A percentile compares a stretch with the other conserved stretches of the same genome.
phyloP scores from a whole-genome alignment of 2,888 invertebrate genomes.

The Ernsta delagoae region DNA sequence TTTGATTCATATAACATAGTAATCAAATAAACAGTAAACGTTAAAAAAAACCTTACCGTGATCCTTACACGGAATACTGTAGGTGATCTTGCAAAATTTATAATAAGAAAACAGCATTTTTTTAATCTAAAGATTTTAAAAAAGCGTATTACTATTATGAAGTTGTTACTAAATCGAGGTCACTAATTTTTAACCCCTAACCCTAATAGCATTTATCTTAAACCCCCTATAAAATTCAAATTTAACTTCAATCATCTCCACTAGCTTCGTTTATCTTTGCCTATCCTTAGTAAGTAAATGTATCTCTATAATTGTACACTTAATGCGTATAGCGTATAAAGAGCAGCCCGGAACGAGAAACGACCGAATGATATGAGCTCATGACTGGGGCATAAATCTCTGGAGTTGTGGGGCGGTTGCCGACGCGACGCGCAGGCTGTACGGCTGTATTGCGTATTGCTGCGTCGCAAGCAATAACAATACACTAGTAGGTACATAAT shows the following conservation, averaged over 20 bases:
- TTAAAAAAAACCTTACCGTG: too few species aligned
- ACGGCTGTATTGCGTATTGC: constrained; percentile 4
- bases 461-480: constrained; percentile 16
- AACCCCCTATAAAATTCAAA: background rate
- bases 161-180: too few species aligned
- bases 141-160: too few species aligned
- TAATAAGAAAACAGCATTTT: too few species aligned
- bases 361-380: constrained; percentile 28
- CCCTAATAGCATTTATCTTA: too few species aligned
- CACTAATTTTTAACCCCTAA: too few species aligned
- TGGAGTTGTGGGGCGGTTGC: constrained; percentile 10
- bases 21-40: too few species aligned
- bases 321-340: background rate
- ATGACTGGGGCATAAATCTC: constrained; percentile 26
- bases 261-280: background rate
- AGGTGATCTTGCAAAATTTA: too few species aligned
- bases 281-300: too few species aligned
- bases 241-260: background rate
- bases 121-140: too few species aligned
- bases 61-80: too few species aligned
- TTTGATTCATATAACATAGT: background rate
- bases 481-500: background rate
- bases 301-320: background rate
- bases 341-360: constrained; percentile 19
- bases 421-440: background rate